These are phyloP conservation scores for Archegozetes longisetosus DNA, from an alignment of 1,140 invertebrate genomes.

Conservation along the genomic window DNA sequence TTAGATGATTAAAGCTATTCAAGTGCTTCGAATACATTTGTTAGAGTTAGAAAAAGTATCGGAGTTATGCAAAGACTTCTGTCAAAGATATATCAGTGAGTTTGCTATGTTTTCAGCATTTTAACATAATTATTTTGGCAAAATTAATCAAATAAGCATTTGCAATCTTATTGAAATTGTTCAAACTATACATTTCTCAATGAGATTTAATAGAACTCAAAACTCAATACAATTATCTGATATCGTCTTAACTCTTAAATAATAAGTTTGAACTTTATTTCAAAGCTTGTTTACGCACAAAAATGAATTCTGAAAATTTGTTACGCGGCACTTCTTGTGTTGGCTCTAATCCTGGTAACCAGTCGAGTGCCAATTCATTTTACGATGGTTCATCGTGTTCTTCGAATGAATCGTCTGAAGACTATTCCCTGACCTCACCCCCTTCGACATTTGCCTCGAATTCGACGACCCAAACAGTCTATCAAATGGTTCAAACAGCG, in stretches of 20 bases:
- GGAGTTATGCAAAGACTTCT: constrained; percentile 99
- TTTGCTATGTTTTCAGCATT: not conserved
- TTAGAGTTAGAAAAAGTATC: constrained; percentile 94
- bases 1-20: constrained; percentile 31
- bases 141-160: not conserved
- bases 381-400: not conserved
- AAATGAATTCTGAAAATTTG: constrained; percentile 99
- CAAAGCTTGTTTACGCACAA: constrained; percentile 83
- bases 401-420: not conserved
- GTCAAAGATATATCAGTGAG: constrained; percentile 87
- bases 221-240: too few relatives aligned
- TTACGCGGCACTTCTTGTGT: constrained; percentile 79
- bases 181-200: too few relatives aligned
- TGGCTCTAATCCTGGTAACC: not conserved
- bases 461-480: constrained; percentile 24
- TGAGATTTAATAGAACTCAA: too few relatives aligned
- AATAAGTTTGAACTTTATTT: not conserved
- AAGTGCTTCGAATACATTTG: constrained; percentile 87
- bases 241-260: too few relatives aligned
- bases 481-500: constrained; percentile 37
- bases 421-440: not conserved
- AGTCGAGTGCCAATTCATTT: not conserved
- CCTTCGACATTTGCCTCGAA: not conserved
- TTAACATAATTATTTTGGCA: not conserved
- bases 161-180: too few relatives aligned